Percentiles rank a stretch among this genome's conserved stretches.
Conservation (phyloP, 1,140 invertebrate species). For the Apis dorsata region DNA sequence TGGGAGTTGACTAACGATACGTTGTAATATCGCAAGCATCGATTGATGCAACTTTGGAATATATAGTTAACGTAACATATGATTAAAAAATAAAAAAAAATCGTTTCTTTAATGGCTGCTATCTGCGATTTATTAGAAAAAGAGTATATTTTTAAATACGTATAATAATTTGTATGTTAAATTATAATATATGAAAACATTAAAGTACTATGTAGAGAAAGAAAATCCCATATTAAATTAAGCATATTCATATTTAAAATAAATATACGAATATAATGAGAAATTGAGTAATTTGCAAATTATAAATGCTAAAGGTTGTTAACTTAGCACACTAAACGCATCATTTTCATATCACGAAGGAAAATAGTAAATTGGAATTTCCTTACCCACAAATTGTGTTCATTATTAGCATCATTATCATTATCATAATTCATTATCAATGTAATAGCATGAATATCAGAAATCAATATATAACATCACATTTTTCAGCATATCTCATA, state of each 20-base stretch:
- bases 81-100: constrained; percentile 30
- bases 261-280: constrained; percentile 13
- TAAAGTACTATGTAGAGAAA: neutral
- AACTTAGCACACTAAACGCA: constrained; percentile 30
- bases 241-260: constrained; percentile 30
- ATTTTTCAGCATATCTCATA: constrained; percentile 48
- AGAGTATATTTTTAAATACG: neutral
- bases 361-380: constrained; percentile 62
- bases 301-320: constrained; percentile 18
- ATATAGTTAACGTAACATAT: constrained; percentile 13
- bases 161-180: neutral
- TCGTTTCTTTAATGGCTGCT: neutral
- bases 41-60: constrained; percentile 54
- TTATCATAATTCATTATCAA: constrained; percentile 62
- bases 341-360: constrained; percentile 9
- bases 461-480: constrained; percentile 46
- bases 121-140: neutral
- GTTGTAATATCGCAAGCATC: constrained; percentile 47
- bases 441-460: constrained; percentile 56
- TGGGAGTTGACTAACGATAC: constrained; percentile 22
- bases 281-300: constrained; percentile 19
- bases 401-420: constrained; percentile 64
- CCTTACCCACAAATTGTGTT: constrained; percentile 64
- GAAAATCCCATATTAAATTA: constrained; percentile 9
- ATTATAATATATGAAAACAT: constrained; percentile 2